Base-by-base conservation (phyloP, 2,888 invertebrate genomes). In the Nemotelus pantherinus region DNA sequence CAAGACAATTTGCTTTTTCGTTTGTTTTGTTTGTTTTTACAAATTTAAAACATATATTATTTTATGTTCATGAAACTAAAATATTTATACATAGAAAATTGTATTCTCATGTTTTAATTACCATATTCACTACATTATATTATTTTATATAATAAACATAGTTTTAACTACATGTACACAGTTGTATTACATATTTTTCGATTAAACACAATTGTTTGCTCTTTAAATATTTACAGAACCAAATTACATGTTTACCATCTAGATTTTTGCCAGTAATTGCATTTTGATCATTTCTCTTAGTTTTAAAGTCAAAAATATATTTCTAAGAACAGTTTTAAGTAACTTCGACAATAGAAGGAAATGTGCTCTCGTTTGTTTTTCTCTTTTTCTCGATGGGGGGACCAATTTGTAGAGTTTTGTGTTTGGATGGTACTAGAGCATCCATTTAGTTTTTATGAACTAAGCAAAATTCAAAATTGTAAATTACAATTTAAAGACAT, bases 21-120 rank as follows among this genome's bases (percentile, higher is more conserved):
- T 25, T 25, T 25, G 25, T 25, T 25, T 4, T 47, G 41, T 72
- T 72, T 60, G 41, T 74, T 60, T 74, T 47, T 74, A 74, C 63
- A 72, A 60, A 39, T 72, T 63, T 70, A 55, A 55, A 43, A 70
- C 70, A 70, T 70, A 70, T 47, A 68, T 53, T 39, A 70, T 70
- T 48, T 70, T 70, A 53, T 70, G 43, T 41, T 41, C 53, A 55
- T 50, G 9, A 50, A 53, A 55, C 47, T 65, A 10, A n/a, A 10
- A 47, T 65, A 45, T 45, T 45, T 47, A 47, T 65, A 65, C 47
- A 65, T 65, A 65, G 65, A 65, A 65, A 65, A 65, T 50, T 50
- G 5, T 50, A 9, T 9, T 50, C 50, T 5, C 50, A 50, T 3
- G 3, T 65, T 41, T 45, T 65, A n/a, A 65, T 47, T 47, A 65